Evolutionary conservation across 2,888 invertebrate species (phyloP), one percentile per base, ranked within the genome.

Genomic region (Eubasilissa splendida): DNA sequence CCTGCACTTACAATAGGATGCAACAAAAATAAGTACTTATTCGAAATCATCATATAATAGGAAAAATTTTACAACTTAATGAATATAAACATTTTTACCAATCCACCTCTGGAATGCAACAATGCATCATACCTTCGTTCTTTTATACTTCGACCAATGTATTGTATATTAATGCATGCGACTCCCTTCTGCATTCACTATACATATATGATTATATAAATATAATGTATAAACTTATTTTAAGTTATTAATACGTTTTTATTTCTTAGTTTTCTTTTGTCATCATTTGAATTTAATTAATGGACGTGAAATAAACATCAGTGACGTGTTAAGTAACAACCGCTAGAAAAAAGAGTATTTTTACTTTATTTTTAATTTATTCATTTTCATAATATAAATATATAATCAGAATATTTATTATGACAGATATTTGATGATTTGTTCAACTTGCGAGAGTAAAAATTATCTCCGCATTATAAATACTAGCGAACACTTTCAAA

Each of bases 281-380:
- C 42, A 42, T 5, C 42, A 2, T 42, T 58, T 54, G 33, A 33
- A 22, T 56, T 73, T 73, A 73, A 73, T 73, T 73, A 73, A 73
- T 33, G 71, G 71, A 56, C 71, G 71, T 73, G 42, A 4, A 58
- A 73, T 73, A 73, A 58, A 73, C 71, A 56, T n/a, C n/a, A 68
- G n/a, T 33, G 33, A 71, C 54, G 71, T 56, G 56, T 71, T 12
- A 9, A 54, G 31, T 54, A 71, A 71, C 71, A 12, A 71, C 56
- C 71, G 12, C 56, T 31, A 42, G 42, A 42, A 42, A n/a, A 54
- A 54, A 14, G 54, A 14, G 63, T 11, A 14, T 22, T 63, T 22
- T 63, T 11, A 9, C 8, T 54, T 9, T n/a, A 11, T 14, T 58
- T 11, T 4, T 58, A 10, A 42, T 42, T 4, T 0, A 42, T 42